phyloP scores from a whole-genome alignment of 2,888 invertebrate species.

The Periphyllus acericola region DNA sequence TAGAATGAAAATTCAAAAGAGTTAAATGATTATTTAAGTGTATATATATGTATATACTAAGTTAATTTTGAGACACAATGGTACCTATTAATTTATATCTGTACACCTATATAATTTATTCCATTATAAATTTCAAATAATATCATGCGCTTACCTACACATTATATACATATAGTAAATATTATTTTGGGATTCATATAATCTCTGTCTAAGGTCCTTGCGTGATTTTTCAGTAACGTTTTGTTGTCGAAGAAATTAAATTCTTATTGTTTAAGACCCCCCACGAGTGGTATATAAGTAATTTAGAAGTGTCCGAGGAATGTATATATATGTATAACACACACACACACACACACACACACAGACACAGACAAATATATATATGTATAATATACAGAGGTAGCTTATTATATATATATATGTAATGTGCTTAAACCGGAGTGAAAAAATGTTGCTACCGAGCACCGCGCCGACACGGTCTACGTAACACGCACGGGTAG shows the following conservation, averaged over 20 bases:
- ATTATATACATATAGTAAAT: neutral
- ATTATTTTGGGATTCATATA: neutral
- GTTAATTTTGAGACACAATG: neutral
- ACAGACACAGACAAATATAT: neutral
- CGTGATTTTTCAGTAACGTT: slow-evolving; percentile 25
- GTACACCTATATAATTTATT: neutral
- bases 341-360: neutral
- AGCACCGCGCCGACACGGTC: neutral
- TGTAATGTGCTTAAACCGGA: neutral
- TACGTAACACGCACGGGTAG: slow-evolving; percentile 24
- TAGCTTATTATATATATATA: neutral
- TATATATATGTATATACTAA: neutral
- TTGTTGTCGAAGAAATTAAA: slow-evolving; percentile 36
- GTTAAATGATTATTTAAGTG: neutral
- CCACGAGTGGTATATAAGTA: slow-evolving; percentile 35
- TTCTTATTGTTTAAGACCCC: slow-evolving; percentile 51
- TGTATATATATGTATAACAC: neutral
- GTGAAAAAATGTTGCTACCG: slow-evolving; percentile 1
- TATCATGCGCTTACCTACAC: too few species aligned
- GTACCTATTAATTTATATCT: too few species aligned
- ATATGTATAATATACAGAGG: neutral
- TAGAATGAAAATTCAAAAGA: neutral
- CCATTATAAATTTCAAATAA: neutral
- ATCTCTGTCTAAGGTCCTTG: neutral
- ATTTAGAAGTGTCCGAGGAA: slow-evolving; percentile 41